These are phyloP conservation scores for Phenganax marumi DNA, from an alignment of 92 coral and sea anemone genomes.

Conservation along the genomic window DNA sequence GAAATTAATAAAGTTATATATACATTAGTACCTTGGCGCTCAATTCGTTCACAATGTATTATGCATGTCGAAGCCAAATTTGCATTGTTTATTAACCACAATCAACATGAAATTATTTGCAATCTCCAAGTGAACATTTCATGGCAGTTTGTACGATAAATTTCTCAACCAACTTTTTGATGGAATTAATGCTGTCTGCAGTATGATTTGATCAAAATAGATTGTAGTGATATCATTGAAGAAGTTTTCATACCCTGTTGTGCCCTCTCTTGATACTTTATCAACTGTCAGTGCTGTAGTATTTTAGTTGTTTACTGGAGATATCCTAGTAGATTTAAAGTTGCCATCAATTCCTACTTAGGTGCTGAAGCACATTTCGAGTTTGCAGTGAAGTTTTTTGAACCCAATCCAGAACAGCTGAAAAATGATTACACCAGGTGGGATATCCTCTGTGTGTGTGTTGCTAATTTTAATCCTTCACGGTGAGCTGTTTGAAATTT, in stretches of 20 bases:
- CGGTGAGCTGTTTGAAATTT: too few species aligned
- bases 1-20: too few species aligned
- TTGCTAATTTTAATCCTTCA: too few species aligned
- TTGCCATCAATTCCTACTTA: slow-evolving; percentile 22
- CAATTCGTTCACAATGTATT: too few species aligned
- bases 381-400: slow-evolving; percentile 93
- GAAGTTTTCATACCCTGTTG: too few species aligned
- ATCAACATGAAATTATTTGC: not conserved
- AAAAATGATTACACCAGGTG: slow-evolving; percentile 94
- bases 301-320: too few species aligned
- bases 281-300: too few species aligned
- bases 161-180: not conserved
- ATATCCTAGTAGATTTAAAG: not conserved
- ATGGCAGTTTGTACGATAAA: not conserved
- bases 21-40: too few species aligned
- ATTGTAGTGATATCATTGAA: too few species aligned
- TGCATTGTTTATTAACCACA: not conserved
- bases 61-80: too few species aligned
- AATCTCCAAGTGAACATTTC: not conserved
- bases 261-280: too few species aligned
- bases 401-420: slow-evolving; percentile 81
- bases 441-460: not conserved
- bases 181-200: not conserved
- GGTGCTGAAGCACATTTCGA: slow-evolving; percentile 76
- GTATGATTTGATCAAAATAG: too few species aligned